Evolutionary conservation across 2,888 invertebrate genomes (phyloP).

Genomic region (Ceraclea dissimilis): DNA sequence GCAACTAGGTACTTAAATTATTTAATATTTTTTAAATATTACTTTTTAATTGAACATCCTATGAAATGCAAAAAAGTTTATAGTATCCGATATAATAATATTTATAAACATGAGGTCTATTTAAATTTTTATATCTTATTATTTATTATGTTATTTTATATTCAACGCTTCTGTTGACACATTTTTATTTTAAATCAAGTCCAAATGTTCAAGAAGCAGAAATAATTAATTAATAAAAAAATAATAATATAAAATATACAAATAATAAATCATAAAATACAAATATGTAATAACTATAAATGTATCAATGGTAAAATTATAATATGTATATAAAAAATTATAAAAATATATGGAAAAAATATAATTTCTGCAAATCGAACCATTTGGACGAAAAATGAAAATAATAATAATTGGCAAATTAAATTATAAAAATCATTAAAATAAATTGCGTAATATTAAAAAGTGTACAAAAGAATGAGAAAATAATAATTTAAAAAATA

Average conservation of each 20-base stretch:
- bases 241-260: no score
- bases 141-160: neutral
- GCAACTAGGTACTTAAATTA: neutral
- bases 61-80: neutral
- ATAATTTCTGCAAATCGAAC: slow-evolving; percentile 26
- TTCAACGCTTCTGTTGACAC: neutral
- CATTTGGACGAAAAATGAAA: slow-evolving; percentile 19
- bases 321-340: neutral
- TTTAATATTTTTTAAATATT: neutral
- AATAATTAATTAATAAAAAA: slow-evolving; percentile 7
- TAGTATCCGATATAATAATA: neutral
- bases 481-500: neutral
- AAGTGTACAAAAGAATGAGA: neutral
- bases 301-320: slow-evolving; percentile 4
- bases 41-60: neutral
- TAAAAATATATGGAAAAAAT: neutral
- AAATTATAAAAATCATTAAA: neutral
- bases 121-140: neutral
- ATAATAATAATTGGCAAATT: neutral
- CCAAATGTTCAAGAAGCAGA: slow-evolving; percentile 26
- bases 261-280: neutral
- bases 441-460: neutral
- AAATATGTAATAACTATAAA: neutral
- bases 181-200: neutral
- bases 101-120: neutral